Percentiles rank a stretch among this genome's conserved stretches.
Evolutionary conservation across 2,888 invertebrate genomes (phyloP).

Genomic region (Protophormia terraenovae): DNA sequence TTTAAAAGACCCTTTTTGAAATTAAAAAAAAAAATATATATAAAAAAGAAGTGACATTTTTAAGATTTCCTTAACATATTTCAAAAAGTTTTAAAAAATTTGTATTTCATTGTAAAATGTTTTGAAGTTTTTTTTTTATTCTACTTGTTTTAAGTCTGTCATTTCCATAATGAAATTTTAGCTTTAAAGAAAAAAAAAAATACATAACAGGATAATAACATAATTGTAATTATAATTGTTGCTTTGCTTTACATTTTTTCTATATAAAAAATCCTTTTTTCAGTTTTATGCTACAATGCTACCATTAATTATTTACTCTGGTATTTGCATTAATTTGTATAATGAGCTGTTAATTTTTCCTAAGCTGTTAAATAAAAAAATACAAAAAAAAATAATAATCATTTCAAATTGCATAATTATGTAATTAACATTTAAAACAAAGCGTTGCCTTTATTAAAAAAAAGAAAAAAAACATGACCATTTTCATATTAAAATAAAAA

Average conservation of each 20-base stretch:
- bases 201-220: constrained; percentile 75
- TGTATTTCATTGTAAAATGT: not conserved
- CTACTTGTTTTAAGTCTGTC: constrained; percentile 2
- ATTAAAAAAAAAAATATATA: not conserved
- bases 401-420: constrained; percentile 68
- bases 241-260: constrained; percentile 39
- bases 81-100: not conserved
- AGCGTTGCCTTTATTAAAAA: constrained; percentile 2
- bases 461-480: not conserved
- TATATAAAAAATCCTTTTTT: not conserved
- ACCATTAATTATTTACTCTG: constrained; percentile 80
- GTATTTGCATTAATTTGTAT: constrained; percentile 74
- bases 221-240: constrained; percentile 73
- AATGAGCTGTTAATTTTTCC: constrained; percentile 70
- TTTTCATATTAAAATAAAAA: constrained; percentile 15
- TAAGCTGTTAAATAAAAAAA: not conserved
- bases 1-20: not conserved
- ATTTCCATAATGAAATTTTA: constrained; percentile 47
- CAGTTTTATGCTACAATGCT: constrained; percentile 60
- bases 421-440: constrained; percentile 67
- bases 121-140: not conserved
- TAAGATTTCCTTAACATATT: not conserved
- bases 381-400: constrained; percentile 19
- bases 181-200: too few species aligned
- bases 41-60: not conserved